Evolutionary conservation across 2,797 vertebrate genomes (phyloP), one percentile per base, ranked within the genome.

Genomic region (Paramormyrops hopkinsi): DNA sequence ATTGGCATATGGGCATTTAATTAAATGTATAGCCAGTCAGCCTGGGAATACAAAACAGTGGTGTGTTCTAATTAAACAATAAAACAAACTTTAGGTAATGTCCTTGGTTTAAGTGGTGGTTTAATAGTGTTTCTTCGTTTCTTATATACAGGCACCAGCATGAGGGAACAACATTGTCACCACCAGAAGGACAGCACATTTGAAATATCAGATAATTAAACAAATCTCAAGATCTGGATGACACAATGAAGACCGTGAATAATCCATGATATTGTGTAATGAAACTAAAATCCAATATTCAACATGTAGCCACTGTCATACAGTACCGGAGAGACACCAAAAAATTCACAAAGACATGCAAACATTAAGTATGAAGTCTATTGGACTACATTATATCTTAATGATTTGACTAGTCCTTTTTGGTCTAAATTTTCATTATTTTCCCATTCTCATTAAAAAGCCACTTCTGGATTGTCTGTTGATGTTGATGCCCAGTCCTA

Each of bases 401-500:
- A 33, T 33, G 65, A 33, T 69, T 33, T 33, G 29, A 33, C 11
- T 62, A 62, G 8, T 25, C n/a, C 2, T 22, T 62, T 62, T 62
- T 9, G 8, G n/a, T 25, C 7, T 1, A 29, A 29, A 65, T 65
- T 65, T 73, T 37, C 4, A 73, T 41, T 73, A 73, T 73, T 73
- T 37, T 37, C 1, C 33, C 33, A 73, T 73, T 73, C 17, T 37
- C 69, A 73, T 33, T 33, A 0, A 82, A 82, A 44, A 44, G 73
- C 17, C 73, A 11, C 76, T 8, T 11, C 37, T 19, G 19, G 19
- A 22, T 2, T n/a, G 76, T 3, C 8, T 82, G 41, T n/a, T 82
- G 41, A 82, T 82, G 19, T 8, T 56, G n/a, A 37, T 2, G 54
- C 1, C 19, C 51, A 17, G 2, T 5, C 17, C 79, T 96, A 97